Evolutionary conservation across 2,888 invertebrate genomes (phyloP), one percentile per base, ranked within the genome.

Genomic region (Emmelina monodactyla): DNA sequence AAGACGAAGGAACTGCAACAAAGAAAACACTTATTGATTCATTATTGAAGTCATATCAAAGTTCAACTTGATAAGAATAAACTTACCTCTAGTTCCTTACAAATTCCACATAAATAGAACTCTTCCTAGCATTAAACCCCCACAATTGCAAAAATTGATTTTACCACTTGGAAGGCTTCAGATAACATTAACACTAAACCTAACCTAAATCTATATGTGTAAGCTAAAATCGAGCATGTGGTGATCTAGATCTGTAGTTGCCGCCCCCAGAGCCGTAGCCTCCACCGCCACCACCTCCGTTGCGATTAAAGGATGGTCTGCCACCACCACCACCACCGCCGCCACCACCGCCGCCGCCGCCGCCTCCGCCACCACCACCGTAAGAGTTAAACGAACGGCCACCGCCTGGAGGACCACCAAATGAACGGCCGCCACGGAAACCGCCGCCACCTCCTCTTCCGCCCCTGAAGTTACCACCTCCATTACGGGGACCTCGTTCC

Each of bases 401-500:
- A 30, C 84, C 80, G 28, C 85, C 79, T 15, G 82, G 71, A 37
- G 75, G 63, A 9, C 70, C 69, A 34, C 69, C 72, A 43, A 78
- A 76, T 42, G 80, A 71, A 3, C 29, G 29, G 14, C 29, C 29
- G 43, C 82, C 81, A 46, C 83, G 72, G 42, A 73, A 67, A 46
- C 75, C 67, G 34, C 83, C 71, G 36, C 81, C 72, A 36, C 78
- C 65, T 31, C 82, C 71, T 3, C 83, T 71, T 22, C 66, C 60
- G 37, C 83, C 67, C 32, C 82, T 75, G 37, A 85, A 80, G 37
- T 84, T 78, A 41, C 85, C 79, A 37, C 84, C 78, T 34, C 84
- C 83, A 45, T 87, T 83, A 41, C 87, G 83, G 41, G 86, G 82
- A 37, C 87, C 86, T 31, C 91, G 85, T 44, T 89, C 87, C 45